phyloP scores from a whole-genome alignment of 2,888 invertebrate genomes.

The Scelioninae gen. 2 region DNA sequence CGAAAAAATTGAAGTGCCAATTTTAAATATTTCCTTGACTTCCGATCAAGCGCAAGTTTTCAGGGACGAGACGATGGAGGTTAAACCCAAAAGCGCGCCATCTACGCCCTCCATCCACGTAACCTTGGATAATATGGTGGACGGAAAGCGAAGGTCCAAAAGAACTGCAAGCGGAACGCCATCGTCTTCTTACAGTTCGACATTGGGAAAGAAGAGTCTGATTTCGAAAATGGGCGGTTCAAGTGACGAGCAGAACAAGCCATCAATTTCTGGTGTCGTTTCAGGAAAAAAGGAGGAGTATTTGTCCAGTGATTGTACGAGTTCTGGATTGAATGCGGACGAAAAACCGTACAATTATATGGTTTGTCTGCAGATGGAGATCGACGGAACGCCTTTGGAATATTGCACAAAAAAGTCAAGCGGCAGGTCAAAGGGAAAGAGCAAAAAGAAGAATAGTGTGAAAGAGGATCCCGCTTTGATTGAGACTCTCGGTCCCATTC shows the following conservation, averaged over 20 bases:
- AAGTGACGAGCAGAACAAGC: constrained; percentile 33
- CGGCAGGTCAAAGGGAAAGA: constrained; percentile 75
- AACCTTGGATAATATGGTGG: constrained; percentile 69
- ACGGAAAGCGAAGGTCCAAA: constrained; percentile 68
- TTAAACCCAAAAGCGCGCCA: constrained; percentile 62
- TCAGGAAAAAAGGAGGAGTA: neutral
- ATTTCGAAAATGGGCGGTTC: constrained; percentile 57
- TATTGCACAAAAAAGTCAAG: constrained; percentile 60
- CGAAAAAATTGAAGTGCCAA: constrained; percentile 65
- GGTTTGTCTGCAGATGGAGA: constrained; percentile 68
- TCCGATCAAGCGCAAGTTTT: constrained; percentile 70
- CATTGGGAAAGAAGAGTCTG: neutral
- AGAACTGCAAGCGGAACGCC: constrained; percentile 61
- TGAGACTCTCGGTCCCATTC: constrained; percentile 78
- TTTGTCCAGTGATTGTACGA: constrained; percentile 5
- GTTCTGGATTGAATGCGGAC: constrained; percentile 14
- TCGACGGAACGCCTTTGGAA: constrained; percentile 64
- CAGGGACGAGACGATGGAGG: constrained; percentile 62
- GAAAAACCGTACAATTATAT: constrained; percentile 28
- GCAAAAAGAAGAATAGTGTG: constrained; percentile 67
- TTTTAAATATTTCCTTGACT: constrained; percentile 68
- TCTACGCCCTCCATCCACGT: constrained; percentile 67
- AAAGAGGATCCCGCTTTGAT: constrained; percentile 77
- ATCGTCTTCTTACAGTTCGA: neutral
- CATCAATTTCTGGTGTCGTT: constrained; percentile 16